Evolutionary conservation across 2,888 invertebrate genomes (phyloP).

Genomic region (Zaprionus obscuricornis): DNA sequence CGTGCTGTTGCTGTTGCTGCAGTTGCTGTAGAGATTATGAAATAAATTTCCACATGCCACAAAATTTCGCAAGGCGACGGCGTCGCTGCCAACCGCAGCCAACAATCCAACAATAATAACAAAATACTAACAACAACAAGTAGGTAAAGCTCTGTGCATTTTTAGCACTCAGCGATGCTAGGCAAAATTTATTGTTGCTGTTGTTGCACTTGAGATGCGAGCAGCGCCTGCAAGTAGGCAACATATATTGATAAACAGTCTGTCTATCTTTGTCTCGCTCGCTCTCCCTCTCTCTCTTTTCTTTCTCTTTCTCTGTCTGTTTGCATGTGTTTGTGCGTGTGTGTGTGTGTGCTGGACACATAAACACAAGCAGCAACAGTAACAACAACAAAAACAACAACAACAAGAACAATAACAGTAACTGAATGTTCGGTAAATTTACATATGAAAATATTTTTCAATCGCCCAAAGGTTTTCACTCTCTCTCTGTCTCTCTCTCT

Average conservation of each 20-base stretch:
- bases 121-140: neutral
- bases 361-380: constrained; percentile 21
- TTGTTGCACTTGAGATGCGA: constrained; percentile 68
- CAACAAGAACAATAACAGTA: constrained; percentile 34
- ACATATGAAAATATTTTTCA: constrained; percentile 73
- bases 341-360: constrained; percentile 28
- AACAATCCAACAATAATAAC: constrained; percentile 36
- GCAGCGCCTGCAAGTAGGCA: constrained; percentile 49
- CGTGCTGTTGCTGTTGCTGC: constrained; percentile 23
- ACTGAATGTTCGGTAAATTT: constrained; percentile 50
- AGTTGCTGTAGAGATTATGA: constrained; percentile 69
- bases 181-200: constrained; percentile 28
- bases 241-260: constrained; percentile 36
- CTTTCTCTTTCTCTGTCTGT: neutral
- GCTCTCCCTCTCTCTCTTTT: too few relatives aligned
- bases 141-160: constrained; percentile 43
- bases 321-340: neutral
- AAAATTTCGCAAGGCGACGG: constrained; percentile 64
- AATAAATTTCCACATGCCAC: constrained; percentile 76
- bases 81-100: constrained; percentile 49
- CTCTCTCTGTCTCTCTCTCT: neutral
- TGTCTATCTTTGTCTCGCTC: neutral
- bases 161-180: constrained; percentile 41
- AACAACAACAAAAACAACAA: constrained; percentile 22
- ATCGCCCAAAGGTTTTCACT: constrained; percentile 60